Conservation (phyloP, 2,888 invertebrate genomes). For the Acronicta aceris region DNA sequence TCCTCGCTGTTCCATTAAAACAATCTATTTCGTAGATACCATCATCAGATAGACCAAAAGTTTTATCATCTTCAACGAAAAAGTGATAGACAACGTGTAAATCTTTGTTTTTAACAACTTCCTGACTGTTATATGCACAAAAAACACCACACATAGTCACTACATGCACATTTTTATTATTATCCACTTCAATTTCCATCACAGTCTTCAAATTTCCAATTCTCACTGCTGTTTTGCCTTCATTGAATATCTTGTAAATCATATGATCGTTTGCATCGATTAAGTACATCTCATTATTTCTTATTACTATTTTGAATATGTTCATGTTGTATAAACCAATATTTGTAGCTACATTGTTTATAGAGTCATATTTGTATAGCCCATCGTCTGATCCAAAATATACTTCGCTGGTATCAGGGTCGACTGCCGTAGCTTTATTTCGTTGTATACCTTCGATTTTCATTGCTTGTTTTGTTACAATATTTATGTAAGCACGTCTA, state of each 20-base stretch:
- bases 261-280: slow-evolving; percentile 81
- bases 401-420: slow-evolving; percentile 76
- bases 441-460: slow-evolving; percentile 77
- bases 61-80: slow-evolving; percentile 70
- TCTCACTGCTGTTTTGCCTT: slow-evolving; percentile 65
- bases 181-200: slow-evolving; percentile 80
- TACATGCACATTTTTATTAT: slow-evolving; percentile 74
- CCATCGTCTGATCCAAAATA: slow-evolving; percentile 84
- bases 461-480: slow-evolving; percentile 71
- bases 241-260: slow-evolving; percentile 77
- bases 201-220: slow-evolving; percentile 74
- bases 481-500: slow-evolving; percentile 76
- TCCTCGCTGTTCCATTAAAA: slow-evolving; percentile 76
- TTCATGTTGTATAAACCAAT: slow-evolving; percentile 82
- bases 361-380: slow-evolving; percentile 77
- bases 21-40: slow-evolving; percentile 78
- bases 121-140: slow-evolving; percentile 69
- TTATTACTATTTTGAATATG: slow-evolving; percentile 77
- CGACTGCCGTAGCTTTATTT: slow-evolving; percentile 81
- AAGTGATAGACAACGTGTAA: slow-evolving; percentile 73
- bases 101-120: slow-evolving; percentile 76
- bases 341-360: slow-evolving; percentile 69
- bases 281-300: slow-evolving; percentile 79
- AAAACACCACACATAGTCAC: slow-evolving; percentile 81
- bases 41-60: slow-evolving; percentile 72